Percentiles rank a stretch among this genome's conserved stretches.
Conservation (phyloP, 2,113 vertebrate species). For the Sarotherodon lohbergeri region DNA sequence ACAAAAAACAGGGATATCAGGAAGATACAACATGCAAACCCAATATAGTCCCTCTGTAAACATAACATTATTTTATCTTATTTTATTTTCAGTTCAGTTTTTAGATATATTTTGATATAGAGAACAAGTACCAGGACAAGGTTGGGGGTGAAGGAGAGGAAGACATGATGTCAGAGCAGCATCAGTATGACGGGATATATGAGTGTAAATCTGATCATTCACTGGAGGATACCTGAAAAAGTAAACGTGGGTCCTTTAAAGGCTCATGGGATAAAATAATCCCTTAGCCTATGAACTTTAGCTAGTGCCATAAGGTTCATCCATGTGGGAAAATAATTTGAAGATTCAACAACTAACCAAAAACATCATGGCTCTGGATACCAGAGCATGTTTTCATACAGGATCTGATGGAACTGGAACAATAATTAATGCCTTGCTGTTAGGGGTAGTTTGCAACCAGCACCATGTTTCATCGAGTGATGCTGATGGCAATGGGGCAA, state of each 20-base stretch:
- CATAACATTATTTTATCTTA: not conserved
- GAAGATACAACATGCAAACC: not conserved
- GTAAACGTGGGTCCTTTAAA: not conserved
- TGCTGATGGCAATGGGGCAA: not conserved
- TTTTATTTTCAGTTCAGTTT: not conserved
- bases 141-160: not conserved
- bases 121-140: not conserved
- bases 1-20: not conserved
- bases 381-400: not conserved
- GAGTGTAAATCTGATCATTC: not conserved
- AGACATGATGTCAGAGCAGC: not conserved
- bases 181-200: not conserved
- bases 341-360: not conserved
- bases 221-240: not conserved
- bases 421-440: not conserved
- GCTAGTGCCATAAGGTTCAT: not conserved
- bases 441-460: not conserved
- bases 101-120: not conserved
- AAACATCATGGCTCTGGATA: not conserved
- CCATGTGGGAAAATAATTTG: not conserved
- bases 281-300: not conserved
- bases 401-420: not conserved
- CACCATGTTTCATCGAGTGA: not conserved
- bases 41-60: not conserved
- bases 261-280: not conserved